phyloP scores from a whole-genome alignment of 2,113 vertebrate genomes.

The Eubucco bourcierii region DNA sequence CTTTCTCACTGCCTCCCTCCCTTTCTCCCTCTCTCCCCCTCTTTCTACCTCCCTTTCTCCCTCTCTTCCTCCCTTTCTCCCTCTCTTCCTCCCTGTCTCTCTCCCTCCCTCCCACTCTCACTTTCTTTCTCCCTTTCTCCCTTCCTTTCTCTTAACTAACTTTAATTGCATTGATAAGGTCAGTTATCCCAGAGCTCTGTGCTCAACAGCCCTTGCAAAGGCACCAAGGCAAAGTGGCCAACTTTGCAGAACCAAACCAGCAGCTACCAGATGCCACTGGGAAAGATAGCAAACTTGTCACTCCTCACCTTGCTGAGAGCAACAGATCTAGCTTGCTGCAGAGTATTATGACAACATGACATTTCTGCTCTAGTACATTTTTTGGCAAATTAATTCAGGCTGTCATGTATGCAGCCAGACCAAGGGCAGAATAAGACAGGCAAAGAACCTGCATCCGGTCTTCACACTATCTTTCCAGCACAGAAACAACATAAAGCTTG shows the following conservation, averaged over 20 bases:
- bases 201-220: not conserved
- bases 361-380: not conserved
- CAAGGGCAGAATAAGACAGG: not conserved
- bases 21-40: no score
- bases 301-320: not conserved
- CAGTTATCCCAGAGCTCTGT: not conserved
- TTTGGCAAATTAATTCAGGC: slow-evolving; percentile 29
- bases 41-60: no score
- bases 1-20: not conserved
- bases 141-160: not conserved
- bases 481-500: not conserved
- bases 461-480: not conserved
- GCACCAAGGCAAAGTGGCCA: not conserved
- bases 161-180: not conserved
- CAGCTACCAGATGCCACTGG: not conserved
- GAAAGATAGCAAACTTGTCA: slow-evolving; percentile 18
- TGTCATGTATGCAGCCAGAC: not conserved
- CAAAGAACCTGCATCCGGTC: not conserved
- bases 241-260: not conserved
- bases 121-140: not conserved
- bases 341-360: slow-evolving; percentile 19
- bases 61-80: no score
- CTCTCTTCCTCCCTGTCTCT: no score
- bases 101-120: no score
- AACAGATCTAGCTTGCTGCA: not conserved